phyloP scores from a whole-genome alignment of 2,888 invertebrate species.

The Aspidapion aeneum region DNA sequence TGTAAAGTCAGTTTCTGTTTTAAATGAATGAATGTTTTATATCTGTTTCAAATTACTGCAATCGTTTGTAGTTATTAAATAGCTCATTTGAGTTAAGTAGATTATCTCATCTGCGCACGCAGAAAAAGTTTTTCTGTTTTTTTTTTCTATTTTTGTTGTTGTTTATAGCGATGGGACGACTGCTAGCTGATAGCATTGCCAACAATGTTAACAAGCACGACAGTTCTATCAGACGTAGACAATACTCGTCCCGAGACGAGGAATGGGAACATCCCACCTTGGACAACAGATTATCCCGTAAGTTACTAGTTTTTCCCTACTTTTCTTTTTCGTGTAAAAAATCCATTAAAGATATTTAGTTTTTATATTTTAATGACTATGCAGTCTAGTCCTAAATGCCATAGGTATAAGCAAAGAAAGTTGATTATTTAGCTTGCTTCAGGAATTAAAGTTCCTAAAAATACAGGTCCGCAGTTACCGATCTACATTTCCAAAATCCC shows the following conservation, averaged over 20 bases:
- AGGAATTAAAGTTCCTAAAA: no score
- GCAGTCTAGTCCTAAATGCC: conserved; percentile 10
- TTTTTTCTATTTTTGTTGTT: no score
- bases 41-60: no score
- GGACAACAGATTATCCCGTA: conserved; percentile 50
- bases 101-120: no score
- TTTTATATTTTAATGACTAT: background rate
- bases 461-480: no score
- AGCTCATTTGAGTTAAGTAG: no score
- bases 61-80: no score
- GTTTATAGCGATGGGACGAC: conserved; percentile 42
- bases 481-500: no score
- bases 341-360: background rate
- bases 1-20: no score
- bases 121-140: no score
- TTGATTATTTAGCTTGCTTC: conserved; percentile 5
- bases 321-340: background rate
- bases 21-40: no score
- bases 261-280: conserved; percentile 46
- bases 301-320: conserved; percentile 38
- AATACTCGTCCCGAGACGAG: conserved; percentile 44
- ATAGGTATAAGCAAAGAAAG: no score
- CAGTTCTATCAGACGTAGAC: conserved; percentile 37
- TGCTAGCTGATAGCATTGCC: conserved; percentile 45
- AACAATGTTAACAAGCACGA: conserved; percentile 42